phyloP scores from a whole-genome alignment of 1,140 invertebrate genomes.

The Zaprionus capensis region DNA sequence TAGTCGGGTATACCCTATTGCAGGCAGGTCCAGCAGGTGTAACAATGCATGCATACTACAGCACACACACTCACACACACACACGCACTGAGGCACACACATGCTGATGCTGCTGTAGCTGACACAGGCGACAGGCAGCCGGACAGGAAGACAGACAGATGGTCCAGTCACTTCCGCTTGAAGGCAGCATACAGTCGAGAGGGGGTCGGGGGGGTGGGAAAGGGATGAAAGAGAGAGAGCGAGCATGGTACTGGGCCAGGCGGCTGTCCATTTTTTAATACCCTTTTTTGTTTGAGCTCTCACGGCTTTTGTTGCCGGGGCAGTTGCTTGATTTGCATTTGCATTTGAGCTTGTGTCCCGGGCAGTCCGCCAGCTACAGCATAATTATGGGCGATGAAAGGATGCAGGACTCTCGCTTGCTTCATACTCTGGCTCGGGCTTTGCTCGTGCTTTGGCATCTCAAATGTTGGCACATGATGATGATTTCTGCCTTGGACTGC shows the following conservation, averaged over 20 bases:
- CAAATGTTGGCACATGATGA: constrained; percentile 51
- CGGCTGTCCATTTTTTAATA: constrained; percentile 52
- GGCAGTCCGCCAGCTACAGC: constrained; percentile 25
- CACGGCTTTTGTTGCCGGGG: constrained; percentile 45
- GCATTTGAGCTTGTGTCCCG: constrained; percentile 50
- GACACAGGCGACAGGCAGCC: constrained; percentile 26
- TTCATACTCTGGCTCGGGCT: neutral
- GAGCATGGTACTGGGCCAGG: neutral
- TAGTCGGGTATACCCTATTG: neutral
- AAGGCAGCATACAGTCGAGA: constrained; percentile 4
- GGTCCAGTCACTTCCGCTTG: constrained; percentile 70
- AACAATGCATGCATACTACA: constrained; percentile 27
- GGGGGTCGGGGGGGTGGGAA: neutral
- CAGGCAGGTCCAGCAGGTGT: neutral
- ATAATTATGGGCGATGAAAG: constrained; percentile 49
- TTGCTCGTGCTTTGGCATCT: constrained; percentile 22
- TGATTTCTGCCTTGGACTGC: constrained; percentile 36
- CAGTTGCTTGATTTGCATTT: constrained; percentile 64
- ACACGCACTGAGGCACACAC: neutral
- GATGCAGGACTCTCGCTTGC: neutral
- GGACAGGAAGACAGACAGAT: constrained; percentile 32
- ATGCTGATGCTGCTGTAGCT: constrained; percentile 20
- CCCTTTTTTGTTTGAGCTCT: constrained; percentile 52
- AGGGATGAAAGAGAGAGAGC: neutral
- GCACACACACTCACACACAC: constrained; percentile 6